These are phyloP conservation scores for Sericinus montela DNA, from an alignment of 2,888 invertebrate species.

Conservation along the genomic window DNA sequence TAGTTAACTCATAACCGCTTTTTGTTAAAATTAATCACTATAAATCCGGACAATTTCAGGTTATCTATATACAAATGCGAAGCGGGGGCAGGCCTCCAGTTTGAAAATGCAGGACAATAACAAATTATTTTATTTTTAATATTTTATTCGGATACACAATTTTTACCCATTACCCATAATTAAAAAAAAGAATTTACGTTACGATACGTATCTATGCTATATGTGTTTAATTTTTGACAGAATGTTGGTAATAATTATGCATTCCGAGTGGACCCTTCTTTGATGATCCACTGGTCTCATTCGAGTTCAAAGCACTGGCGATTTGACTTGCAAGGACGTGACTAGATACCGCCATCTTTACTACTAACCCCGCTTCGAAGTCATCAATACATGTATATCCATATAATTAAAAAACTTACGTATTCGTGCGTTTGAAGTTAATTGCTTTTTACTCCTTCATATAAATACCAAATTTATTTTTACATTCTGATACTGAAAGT, in stretches of 20 bases:
- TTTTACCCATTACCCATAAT: too few relatives aligned
- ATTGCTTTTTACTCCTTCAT: background rate
- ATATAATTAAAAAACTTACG: background rate
- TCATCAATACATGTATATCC: background rate
- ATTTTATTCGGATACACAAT: too few relatives aligned
- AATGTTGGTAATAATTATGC: conserved; percentile 1
- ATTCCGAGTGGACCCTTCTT: conserved; percentile 25
- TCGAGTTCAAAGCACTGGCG: conserved; percentile 27
- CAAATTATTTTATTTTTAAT: too few relatives aligned
- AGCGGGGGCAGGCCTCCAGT: too few relatives aligned
- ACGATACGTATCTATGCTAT: background rate
- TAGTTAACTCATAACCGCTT: too few relatives aligned
- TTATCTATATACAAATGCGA: too few relatives aligned
- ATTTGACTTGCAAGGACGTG: conserved; percentile 10
- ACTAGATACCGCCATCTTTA: conserved; percentile 3
- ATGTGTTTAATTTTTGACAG: conserved; percentile 4
- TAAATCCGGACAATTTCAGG: too few relatives aligned
- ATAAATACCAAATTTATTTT: too few relatives aligned
- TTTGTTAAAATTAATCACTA: too few relatives aligned
- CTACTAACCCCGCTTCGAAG: background rate
- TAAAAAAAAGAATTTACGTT: too few relatives aligned
- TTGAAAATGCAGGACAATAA: too few relatives aligned
- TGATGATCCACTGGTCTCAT: conserved; percentile 28
- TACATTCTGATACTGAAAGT: too few relatives aligned
- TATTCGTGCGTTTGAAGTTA: background rate